These are phyloP conservation scores for Fundulus diaphanus DNA, from an alignment of 2,797 vertebrate species.

Conservation along the genomic window DNA sequence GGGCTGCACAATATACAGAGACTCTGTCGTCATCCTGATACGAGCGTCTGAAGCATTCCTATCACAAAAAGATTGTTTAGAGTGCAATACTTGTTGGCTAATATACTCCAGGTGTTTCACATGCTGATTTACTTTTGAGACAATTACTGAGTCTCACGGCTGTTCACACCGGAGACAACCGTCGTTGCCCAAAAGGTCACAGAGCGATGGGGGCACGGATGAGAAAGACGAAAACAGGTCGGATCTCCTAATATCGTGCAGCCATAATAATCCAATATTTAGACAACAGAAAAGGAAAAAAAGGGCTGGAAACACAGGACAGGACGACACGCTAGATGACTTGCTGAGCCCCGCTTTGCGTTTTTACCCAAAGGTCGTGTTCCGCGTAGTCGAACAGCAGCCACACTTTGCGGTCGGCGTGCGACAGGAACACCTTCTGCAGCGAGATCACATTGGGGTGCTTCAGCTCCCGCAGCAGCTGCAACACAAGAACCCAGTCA, in stretches of 20 bases:
- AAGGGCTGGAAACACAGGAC: neutral
- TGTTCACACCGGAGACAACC: neutral
- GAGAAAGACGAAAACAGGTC: neutral
- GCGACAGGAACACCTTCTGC: conserved; percentile 99
- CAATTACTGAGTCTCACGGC: neutral
- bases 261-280: neutral
- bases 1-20: no score
- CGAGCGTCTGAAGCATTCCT: neutral
- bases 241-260: neutral
- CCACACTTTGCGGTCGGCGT: conserved; percentile 99
- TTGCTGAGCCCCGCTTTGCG: conserved; percentile 10
- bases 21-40: neutral
- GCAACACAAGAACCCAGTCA: conserved; percentile 74
- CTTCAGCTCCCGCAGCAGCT: conserved; percentile 98
- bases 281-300: neutral
- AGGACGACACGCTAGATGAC: neutral
- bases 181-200: neutral
- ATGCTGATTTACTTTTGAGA: neutral
- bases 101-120: neutral
- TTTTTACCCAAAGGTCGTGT: conserved; percentile 97
- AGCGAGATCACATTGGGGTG: conserved; percentile 99
- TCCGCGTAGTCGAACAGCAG: conserved; percentile 99
- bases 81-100: neutral
- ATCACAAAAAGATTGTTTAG: neutral
- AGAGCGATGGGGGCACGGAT: neutral